A percentile compares a stretch with the other conserved stretches of the same genome.
Conservation (phyloP, 2,797 vertebrate genomes). For the Clarias platycephalus region DNA sequence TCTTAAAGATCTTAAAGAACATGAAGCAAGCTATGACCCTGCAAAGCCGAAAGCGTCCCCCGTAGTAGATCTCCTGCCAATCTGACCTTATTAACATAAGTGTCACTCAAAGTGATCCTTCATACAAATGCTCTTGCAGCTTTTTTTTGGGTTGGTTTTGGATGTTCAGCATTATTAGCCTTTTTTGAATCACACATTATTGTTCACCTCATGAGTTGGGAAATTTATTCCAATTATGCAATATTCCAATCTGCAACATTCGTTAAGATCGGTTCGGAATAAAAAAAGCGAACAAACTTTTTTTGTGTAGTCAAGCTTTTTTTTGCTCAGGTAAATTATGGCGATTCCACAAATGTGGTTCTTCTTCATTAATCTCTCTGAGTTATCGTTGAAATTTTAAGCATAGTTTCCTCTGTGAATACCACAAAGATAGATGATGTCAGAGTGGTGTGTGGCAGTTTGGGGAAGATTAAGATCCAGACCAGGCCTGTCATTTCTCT, state of each 20-base stretch:
- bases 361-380: constrained; percentile 25
- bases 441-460: constrained; percentile 56
- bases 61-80: background rate
- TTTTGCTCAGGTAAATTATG: background rate
- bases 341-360: background rate
- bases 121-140: background rate
- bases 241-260: background rate
- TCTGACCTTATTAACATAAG: background rate
- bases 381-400: constrained; percentile 39
- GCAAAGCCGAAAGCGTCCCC: background rate
- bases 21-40: background rate
- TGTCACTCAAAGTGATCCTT: background rate
- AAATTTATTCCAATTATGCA: background rate
- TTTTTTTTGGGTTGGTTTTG: background rate
- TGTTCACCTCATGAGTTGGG: background rate
- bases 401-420: constrained; percentile 37
- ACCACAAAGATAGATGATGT: constrained; percentile 47
- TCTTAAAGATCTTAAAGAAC: too few species aligned
- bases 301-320: too few species aligned
- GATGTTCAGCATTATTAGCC: background rate
- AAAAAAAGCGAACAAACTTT: background rate
- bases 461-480: constrained; percentile 53
- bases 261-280: background rate
- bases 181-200: background rate
- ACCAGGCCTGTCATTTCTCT: constrained; percentile 55